Conservation (phyloP, 2,797 vertebrate genomes). For the Crypturellus tataupa region DNA sequence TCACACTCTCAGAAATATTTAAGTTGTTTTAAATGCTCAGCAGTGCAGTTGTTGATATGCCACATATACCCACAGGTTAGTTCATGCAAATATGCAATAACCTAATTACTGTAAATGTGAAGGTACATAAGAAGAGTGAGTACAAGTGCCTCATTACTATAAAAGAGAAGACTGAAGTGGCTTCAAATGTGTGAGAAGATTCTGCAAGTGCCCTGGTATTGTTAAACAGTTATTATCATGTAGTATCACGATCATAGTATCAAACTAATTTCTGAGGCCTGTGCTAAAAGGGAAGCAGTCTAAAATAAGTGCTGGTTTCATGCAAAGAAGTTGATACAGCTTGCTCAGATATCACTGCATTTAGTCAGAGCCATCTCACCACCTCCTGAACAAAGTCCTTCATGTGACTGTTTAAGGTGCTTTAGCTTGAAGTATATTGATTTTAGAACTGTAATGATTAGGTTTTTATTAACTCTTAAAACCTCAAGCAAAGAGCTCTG, state of each 20-base stretch:
- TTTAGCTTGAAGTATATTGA: background rate
- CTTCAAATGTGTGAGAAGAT: background rate
- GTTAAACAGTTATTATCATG: background rate
- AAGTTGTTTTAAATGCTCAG: background rate
- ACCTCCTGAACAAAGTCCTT: background rate
- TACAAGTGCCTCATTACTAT: background rate
- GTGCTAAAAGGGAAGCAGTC: background rate
- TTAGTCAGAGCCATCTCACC: background rate
- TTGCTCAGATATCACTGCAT: background rate
- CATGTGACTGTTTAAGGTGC: background rate
- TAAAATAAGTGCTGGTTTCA: background rate
- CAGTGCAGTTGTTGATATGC: background rate
- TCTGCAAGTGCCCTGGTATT: background rate
- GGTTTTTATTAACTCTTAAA: background rate
- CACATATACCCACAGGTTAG: background rate
- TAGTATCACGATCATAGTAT: background rate
- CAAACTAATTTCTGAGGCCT: background rate
- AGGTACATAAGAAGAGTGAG: background rate
- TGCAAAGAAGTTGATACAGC: background rate
- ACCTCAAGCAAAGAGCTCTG: background rate
- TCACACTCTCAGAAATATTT: background rate
- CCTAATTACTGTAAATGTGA: background rate
- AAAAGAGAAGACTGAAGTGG: background rate
- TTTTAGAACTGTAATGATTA: background rate
- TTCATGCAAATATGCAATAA: background rate